A percentile compares a stretch with the other conserved stretches of the same genome.
phyloP scores from a whole-genome alignment of 2,797 vertebrate genomes.

The Psittacula derbiana region DNA sequence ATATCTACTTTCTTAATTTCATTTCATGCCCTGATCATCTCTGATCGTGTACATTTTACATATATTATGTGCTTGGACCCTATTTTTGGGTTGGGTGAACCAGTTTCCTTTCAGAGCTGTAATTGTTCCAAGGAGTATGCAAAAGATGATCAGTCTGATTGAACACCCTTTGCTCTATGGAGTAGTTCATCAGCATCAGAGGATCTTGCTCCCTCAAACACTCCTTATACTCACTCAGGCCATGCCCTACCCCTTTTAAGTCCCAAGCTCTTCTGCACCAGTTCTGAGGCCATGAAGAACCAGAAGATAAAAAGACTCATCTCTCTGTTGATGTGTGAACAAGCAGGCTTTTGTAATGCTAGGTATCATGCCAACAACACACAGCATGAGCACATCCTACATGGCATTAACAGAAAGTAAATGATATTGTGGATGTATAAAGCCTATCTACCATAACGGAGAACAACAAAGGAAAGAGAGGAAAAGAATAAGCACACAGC shows the following conservation, averaged over 20 bases:
- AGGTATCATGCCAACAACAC: neutral
- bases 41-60: neutral
- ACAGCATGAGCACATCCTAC: neutral
- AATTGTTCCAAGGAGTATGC: neutral
- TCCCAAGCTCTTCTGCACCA: neutral
- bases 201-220: neutral
- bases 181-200: neutral
- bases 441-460: neutral
- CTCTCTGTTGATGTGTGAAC: neutral
- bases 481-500: neutral
- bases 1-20: neutral
- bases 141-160: neutral
- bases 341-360: neutral
- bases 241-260: neutral
- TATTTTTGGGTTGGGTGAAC: neutral
- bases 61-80: neutral
- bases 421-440: neutral
- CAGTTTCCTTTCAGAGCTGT: neutral
- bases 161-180: neutral
- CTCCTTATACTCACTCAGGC: neutral
- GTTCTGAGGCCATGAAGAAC: neutral
- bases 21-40: neutral
- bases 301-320: neutral
- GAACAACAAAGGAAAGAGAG: neutral
- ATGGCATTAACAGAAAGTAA: neutral